Conservation (phyloP, 2,113 vertebrate species). For the Panthera leo region DNA sequence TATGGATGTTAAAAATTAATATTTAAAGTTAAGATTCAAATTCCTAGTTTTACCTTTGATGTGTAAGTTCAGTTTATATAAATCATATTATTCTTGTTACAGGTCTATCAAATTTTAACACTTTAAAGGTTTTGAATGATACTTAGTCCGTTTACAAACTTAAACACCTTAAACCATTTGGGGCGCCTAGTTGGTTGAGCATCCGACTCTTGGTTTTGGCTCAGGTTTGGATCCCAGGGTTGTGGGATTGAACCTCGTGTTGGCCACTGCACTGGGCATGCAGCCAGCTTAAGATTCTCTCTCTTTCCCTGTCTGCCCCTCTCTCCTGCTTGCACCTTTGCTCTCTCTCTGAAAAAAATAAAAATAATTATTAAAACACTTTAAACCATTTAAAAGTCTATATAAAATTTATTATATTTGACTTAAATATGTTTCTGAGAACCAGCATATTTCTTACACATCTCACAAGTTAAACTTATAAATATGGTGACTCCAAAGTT, state of each 20-base stretch:
- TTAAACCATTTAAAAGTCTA: neutral
- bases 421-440: slow-evolving; percentile 34
- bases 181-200: too few relatives aligned
- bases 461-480: neutral
- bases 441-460: neutral
- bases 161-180: neutral
- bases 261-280: too few relatives aligned
- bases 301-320: too few relatives aligned
- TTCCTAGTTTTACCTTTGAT: neutral
- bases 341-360: too few relatives aligned
- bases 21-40: slow-evolving; percentile 22
- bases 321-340: too few relatives aligned
- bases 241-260: too few relatives aligned
- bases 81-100: neutral
- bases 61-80: slow-evolving; percentile 23
- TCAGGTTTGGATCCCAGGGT: too few relatives aligned
- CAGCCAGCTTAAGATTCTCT: too few relatives aligned
- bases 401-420: slow-evolving; percentile 22
- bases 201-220: too few relatives aligned
- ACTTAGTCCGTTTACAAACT: neutral
- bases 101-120: neutral
- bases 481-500: neutral
- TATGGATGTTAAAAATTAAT: neutral
- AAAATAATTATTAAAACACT: neutral
- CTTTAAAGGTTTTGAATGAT: neutral